Evolutionary conservation across 2,888 invertebrate species (phyloP).

Genomic region (Dolomedes plantarius): DNA sequence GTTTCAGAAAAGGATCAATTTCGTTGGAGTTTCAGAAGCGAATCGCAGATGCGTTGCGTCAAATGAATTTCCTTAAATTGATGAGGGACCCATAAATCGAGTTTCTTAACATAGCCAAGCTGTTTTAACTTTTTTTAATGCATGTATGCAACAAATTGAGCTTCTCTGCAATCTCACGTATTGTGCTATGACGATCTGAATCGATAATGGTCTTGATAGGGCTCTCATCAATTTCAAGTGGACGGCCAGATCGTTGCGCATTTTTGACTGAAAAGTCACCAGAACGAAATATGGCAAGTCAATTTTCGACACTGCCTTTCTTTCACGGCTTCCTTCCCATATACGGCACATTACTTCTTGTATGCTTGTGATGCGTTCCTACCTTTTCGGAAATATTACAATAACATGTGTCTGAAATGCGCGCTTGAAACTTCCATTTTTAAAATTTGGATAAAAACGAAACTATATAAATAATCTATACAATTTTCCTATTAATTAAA

Average conservation of each 20-base stretch:
- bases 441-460: background rate
- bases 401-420: background rate
- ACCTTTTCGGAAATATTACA: background rate
- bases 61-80: background rate
- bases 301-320: background rate
- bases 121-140: background rate
- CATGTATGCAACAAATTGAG: constrained; percentile 7
- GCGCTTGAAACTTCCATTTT: background rate
- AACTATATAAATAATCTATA: background rate
- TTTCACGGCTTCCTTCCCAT: background rate
- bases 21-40: no score
- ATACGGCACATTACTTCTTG: constrained; percentile 2
- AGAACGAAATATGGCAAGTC: background rate
- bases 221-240: background rate
- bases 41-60: no score
- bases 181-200: constrained; percentile 2
- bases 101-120: background rate
- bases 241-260: background rate
- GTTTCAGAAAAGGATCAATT: no score
- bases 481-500: background rate
- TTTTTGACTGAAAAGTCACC: background rate
- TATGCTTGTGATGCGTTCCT: background rate
- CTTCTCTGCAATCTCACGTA: background rate
- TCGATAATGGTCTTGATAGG: background rate
- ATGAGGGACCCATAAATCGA: no score